Evolutionary conservation across 2,888 invertebrate species (phyloP).

Genomic region (Pegoplata infirma): DNA sequence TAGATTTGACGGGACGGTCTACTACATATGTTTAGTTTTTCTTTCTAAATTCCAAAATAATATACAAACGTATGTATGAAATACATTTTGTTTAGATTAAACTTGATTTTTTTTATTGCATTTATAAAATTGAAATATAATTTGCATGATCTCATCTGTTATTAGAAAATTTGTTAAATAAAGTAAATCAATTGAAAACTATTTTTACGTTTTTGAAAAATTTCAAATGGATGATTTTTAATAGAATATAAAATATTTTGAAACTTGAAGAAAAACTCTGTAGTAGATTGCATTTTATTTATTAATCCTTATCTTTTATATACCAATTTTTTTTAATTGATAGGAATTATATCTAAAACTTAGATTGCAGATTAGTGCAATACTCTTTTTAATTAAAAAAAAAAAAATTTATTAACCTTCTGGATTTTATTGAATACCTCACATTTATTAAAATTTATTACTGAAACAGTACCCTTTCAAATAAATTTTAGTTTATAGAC

Average conservation of each 20-base stretch:
- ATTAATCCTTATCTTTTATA: no score
- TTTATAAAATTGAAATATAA: conserved; percentile 47
- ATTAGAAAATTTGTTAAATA: conserved; percentile 30
- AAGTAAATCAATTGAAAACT: conserved; percentile 17
- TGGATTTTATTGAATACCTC: not conserved
- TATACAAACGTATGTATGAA: not conserved
- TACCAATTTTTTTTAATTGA: no score
- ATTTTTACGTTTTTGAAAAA: no score
- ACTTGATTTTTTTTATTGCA: conserved; percentile 14
- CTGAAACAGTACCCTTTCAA: conserved; percentile 1
- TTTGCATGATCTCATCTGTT: conserved; percentile 55
- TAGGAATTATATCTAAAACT: no score
- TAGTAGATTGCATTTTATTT: no score
- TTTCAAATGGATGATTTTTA: no score
- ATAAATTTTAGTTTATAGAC: conserved; percentile 4
- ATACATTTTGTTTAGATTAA: conserved; percentile 39
- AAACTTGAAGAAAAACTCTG: no score
- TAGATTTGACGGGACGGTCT: no score
- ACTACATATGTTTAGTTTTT: conserved; percentile 27
- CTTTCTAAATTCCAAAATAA: conserved; percentile 1
- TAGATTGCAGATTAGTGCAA: no score
- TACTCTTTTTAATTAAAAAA: no score
- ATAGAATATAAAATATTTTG: no score
- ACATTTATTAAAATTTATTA: not conserved
- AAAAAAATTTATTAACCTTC: not conserved